Conservation (phyloP, 2,888 invertebrate genomes). For the Gryllus longicercus region DNA sequence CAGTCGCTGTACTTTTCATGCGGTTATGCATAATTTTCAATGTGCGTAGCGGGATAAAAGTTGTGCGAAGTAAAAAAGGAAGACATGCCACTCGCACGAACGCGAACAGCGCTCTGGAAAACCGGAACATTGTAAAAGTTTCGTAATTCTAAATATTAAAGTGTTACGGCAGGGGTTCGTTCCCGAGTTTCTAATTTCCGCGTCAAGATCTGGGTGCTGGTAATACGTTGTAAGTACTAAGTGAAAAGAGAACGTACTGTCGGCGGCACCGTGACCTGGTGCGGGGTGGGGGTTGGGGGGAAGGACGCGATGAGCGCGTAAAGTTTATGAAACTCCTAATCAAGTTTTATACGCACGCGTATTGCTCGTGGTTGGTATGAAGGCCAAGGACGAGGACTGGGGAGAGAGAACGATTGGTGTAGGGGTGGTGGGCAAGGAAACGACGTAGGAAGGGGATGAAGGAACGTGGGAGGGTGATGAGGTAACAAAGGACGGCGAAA, state of each 20-base stretch:
- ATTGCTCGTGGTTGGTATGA: neutral
- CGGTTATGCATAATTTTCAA: neutral
- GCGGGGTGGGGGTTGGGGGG: neutral
- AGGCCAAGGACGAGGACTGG: too few species aligned
- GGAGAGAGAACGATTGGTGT: too few species aligned
- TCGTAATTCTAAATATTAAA: neutral
- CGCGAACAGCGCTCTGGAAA: neutral
- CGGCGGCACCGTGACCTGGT: neutral
- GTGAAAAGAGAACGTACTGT: neutral
- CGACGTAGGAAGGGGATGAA: too few species aligned
- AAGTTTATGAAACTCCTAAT: neutral
- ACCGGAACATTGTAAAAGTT: conserved; percentile 10
- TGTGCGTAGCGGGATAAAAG: neutral
- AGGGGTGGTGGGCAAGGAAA: too few species aligned
- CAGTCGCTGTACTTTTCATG: neutral
- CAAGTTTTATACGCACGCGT: neutral
- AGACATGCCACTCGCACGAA: neutral
- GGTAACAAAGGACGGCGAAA: too few species aligned
- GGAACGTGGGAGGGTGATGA: too few species aligned
- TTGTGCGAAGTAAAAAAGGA: neutral
- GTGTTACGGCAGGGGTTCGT: neutral
- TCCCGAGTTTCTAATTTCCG: neutral
- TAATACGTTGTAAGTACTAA: neutral
- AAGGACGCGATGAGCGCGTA: neutral
- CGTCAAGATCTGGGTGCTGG: neutral